Evolutionary conservation across 2,888 invertebrate genomes (phyloP).

Genomic region (Nomada fabriciana): DNA sequence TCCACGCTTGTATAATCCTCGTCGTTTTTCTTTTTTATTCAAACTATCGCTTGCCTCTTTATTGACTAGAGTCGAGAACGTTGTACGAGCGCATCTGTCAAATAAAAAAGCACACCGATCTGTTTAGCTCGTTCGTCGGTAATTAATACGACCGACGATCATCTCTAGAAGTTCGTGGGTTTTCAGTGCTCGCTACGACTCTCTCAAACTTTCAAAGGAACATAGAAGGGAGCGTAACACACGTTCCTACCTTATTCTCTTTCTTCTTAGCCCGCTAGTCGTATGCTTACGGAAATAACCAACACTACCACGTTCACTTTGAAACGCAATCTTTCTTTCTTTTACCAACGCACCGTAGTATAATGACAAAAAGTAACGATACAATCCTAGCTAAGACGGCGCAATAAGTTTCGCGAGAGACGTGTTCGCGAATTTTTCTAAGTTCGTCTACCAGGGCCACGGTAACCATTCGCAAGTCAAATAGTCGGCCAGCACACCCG

Average conservation of each 20-base stretch:
- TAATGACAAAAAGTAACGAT: too few relatives aligned
- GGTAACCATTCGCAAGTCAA: conserved; percentile 30
- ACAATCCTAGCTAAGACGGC: background rate
- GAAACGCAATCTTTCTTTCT: too few relatives aligned
- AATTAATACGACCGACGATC: background rate
- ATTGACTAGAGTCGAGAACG: background rate
- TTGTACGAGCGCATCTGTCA: conserved; percentile 1
- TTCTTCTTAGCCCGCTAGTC: too few relatives aligned
- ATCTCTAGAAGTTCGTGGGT: background rate
- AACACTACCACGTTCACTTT: too few relatives aligned
- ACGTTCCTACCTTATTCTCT: too few relatives aligned
- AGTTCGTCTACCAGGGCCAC: background rate
- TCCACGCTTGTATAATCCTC: background rate
- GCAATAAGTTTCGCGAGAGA: conserved; percentile 6
- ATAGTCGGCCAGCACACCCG: conserved; percentile 8
- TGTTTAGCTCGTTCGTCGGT: background rate
- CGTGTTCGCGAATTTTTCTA: conserved; percentile 1
- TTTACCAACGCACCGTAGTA: too few relatives aligned
- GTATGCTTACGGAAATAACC: too few relatives aligned
- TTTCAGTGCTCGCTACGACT: background rate
- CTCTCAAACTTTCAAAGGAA: conserved; percentile 6
- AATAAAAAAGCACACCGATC: conserved; percentile 34
- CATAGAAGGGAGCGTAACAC: background rate
- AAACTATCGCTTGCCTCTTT: background rate
- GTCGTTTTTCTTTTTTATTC: background rate